Evolutionary conservation across 2,113 vertebrate genomes (phyloP).

Genomic region (Eudyptes chrysolophus): DNA sequence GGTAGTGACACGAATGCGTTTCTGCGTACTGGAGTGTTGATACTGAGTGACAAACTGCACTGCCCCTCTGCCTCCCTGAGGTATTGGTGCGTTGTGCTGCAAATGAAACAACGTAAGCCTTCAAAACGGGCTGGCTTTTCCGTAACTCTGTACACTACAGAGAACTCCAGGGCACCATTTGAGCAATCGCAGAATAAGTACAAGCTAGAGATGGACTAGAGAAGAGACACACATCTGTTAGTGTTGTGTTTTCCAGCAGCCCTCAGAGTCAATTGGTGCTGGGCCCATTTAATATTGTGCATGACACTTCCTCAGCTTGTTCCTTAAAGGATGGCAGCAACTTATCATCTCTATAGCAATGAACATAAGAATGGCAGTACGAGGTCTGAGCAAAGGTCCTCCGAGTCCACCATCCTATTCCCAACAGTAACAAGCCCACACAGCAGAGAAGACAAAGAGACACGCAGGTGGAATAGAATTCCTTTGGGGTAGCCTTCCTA

Average conservation of each 20-base stretch:
- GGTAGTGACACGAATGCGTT: slow-evolving; percentile 91
- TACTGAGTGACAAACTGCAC: slow-evolving; percentile 96
- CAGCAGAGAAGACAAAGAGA: background rate
- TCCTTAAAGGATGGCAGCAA: background rate
- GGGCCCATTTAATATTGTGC: background rate
- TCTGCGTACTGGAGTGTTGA: slow-evolving; percentile 92
- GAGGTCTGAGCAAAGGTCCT: background rate
- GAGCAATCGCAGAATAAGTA: background rate
- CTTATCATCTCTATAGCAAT: background rate
- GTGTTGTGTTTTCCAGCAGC: background rate
- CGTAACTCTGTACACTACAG: background rate
- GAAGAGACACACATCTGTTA: background rate
- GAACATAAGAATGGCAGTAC: background rate
- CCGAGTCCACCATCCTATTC: background rate
- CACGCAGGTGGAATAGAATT: background rate
- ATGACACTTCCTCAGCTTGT: background rate
- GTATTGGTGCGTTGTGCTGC: slow-evolving; percentile 93
- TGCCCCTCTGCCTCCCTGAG: slow-evolving; percentile 92
- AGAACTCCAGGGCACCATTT: background rate
- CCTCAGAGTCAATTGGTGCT: background rate
- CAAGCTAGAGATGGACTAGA: background rate
- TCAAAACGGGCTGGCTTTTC: background rate
- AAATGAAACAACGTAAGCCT: slow-evolving; percentile 15
- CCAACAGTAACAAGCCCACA: background rate
- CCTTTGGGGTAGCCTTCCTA: background rate